Base-by-base conservation (phyloP, 2,797 vertebrate genomes). In the Lutjanus campechanus region DNA sequence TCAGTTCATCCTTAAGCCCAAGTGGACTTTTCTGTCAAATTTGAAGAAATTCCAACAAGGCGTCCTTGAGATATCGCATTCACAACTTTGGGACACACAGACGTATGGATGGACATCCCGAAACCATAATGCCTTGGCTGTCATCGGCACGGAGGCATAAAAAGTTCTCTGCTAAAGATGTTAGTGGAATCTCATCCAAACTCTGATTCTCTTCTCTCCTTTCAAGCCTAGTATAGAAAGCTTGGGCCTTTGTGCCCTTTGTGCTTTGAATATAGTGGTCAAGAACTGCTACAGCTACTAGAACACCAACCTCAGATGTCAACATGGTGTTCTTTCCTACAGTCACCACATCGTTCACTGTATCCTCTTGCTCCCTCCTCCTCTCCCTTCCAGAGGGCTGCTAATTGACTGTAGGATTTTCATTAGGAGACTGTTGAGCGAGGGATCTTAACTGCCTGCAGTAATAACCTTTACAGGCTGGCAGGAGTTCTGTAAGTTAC, bases 331-430 rank as follows among this genome's bases (percentile, higher is more conserved):
- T 41, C 56, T 54, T 40, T 66, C 40, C 51, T 10, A 22, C 22
- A 55, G 67, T 40, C 19, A 11, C 36, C 67, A 40, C 54, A 63
- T 71, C 41, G 62, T 56, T 60, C 50, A 59, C 10, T n/a, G 63
- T 16, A 47, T 65, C 65, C 54, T 40, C 36, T 16, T 15, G 4
- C 40, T 17, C 0, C 20, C 25, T 44, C 13, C 6, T 36, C 29
- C 29, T 41, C 44, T 16, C 9, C 47, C 46, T 65, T 66, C 17
- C 53, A 59, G 20, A 60, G 8, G 56, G 47, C 41, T 69, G 44
- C 79, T 85, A 79, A 89, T 81, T 80, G 77, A 84, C 61, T 46
- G 69, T 54, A 56, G 72, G 61, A 61, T 69, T 85, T 84, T 75
- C 78, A 89, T 81, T 72, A 76, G 72, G 20, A 51, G 63, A 15